A percentile compares a stretch with the other conserved stretches of the same genome.
Conservation (phyloP, 92 coral and sea anemone species). For the Phenganax marumi region DNA sequence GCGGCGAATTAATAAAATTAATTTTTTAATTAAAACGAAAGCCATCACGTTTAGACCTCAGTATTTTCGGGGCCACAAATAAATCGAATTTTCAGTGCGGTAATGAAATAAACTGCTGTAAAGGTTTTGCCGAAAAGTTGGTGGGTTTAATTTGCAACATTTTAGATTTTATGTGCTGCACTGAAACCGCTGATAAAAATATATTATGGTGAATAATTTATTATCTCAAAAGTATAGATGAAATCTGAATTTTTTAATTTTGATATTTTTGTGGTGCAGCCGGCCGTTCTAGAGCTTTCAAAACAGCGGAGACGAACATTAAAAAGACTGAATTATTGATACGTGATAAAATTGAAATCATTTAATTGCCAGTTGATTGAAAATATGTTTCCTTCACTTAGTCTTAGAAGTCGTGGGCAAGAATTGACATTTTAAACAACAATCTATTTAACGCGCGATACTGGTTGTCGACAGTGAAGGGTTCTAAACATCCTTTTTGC, state of each 20-base stretch:
- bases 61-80: constrained; percentile 4
- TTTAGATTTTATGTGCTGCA: background rate
- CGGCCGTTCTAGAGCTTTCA: background rate
- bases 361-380: background rate
- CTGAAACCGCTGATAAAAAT: background rate
- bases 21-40: constrained; percentile 32
- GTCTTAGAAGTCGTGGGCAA: too few species aligned
- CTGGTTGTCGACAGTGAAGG: too few species aligned
- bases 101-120: background rate
- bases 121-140: background rate
- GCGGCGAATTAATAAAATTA: constrained; percentile 41
- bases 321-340: constrained; percentile 1
- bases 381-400: too few species aligned
- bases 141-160: background rate
- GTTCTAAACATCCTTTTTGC: too few species aligned
- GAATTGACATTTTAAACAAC: too few species aligned
- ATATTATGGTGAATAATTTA: constrained; percentile 10
- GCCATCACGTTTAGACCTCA: constrained; percentile 15
- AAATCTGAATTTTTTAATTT: constrained; percentile 29
- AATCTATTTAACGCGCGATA: too few species aligned
- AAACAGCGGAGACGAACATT: background rate
- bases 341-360: constrained; percentile 8
- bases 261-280: constrained; percentile 13
- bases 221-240: constrained; percentile 13
- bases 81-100: constrained; percentile 1